Evolutionary conservation across 35 echinoderm and acorn worm species (phyloP).

Genomic region (Hemicentrotus pulcherrimus): DNA sequence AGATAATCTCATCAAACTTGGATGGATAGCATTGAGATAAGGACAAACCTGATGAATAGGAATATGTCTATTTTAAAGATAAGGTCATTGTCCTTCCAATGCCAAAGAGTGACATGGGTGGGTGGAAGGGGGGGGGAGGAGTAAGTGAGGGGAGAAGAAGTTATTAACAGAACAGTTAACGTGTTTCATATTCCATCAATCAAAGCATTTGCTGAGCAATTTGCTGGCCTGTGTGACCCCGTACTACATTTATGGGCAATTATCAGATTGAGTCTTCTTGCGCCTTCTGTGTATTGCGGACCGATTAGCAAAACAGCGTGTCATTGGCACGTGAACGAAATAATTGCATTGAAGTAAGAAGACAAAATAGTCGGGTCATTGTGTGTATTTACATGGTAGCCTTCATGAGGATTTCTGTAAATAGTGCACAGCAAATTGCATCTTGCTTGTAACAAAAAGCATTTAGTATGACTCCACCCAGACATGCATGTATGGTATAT

Average conservation of each 20-base stretch:
- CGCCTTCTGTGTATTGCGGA: background rate
- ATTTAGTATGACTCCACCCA: too few species aligned
- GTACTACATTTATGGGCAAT: background rate
- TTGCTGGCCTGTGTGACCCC: background rate
- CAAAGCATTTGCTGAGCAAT: background rate
- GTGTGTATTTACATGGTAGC: too few species aligned
- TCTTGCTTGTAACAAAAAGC: too few species aligned
- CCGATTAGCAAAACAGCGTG: background rate
- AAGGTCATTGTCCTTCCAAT: background rate
- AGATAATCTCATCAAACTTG: background rate
- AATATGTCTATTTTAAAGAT: background rate
- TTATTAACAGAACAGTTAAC: background rate
- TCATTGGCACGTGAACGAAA: background rate
- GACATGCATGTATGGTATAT: too few species aligned
- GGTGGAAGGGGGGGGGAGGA: background rate
- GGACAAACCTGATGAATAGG: background rate
- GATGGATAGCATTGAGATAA: background rate
- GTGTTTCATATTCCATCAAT: background rate
- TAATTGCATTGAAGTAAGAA: background rate
- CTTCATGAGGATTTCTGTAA: too few species aligned
- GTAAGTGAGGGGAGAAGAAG: background rate
- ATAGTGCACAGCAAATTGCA: too few species aligned
- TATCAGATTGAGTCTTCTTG: background rate
- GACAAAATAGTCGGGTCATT: background rate
- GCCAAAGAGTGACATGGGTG: background rate